Percentiles rank a stretch among this genome's conserved stretches.
These are phyloP conservation scores for Dynastes hyllus DNA, from an alignment of 2,888 invertebrate species.

Conservation along the genomic window DNA sequence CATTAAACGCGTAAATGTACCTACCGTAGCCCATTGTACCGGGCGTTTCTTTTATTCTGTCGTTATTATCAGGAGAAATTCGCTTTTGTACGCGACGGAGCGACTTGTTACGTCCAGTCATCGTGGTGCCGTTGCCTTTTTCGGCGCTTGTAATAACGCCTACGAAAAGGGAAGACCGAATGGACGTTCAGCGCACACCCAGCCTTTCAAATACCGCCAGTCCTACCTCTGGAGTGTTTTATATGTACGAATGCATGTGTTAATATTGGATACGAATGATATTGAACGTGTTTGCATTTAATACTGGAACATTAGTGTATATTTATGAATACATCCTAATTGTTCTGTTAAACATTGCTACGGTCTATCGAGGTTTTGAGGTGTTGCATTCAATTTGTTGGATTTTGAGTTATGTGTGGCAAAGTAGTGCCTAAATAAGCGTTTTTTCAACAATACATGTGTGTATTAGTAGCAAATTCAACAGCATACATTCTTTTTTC, in stretches of 20 bases:
- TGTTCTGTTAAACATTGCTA: no score
- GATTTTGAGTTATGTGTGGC: no score
- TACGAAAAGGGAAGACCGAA: slow-evolving; percentile 15
- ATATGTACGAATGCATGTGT: neutral
- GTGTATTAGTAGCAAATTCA: no score
- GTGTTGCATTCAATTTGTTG: no score
- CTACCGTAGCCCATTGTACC: slow-evolving; percentile 31
- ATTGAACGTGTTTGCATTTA: no score
- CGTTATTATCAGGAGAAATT: slow-evolving; percentile 33
- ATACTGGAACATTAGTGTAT: no score
- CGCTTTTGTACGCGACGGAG: slow-evolving; percentile 29
- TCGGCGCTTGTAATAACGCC: slow-evolving; percentile 27
- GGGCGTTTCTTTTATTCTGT: slow-evolving; percentile 34
- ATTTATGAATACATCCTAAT: no score
- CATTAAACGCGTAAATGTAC: slow-evolving; percentile 31
- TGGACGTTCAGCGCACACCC: neutral
- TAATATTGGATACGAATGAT: neutral
- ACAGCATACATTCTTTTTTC: no score
- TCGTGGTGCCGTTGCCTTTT: slow-evolving; percentile 34
- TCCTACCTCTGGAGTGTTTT: neutral
- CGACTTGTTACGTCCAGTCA: slow-evolving; percentile 42
- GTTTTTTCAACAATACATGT: no score
- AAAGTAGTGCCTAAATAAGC: no score
- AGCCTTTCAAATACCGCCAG: neutral
- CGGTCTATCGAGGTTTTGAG: no score